Evolutionary conservation across 2,888 invertebrate species (phyloP), one percentile per base, ranked within the genome.

Genomic region (Eubasilissa splendida): DNA sequence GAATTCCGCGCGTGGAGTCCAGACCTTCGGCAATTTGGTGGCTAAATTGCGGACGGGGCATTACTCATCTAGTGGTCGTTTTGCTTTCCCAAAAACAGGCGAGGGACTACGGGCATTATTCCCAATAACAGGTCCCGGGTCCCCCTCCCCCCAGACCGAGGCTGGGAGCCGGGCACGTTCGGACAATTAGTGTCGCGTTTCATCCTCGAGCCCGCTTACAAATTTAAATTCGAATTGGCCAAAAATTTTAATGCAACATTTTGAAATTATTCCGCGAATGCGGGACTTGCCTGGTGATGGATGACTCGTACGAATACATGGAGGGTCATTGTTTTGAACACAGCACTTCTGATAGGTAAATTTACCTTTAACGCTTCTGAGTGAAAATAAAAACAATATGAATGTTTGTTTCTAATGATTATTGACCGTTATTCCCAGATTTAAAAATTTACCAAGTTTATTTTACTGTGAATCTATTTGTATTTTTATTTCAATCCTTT

Each of bases 101-200:
- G 58, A 77, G 14, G 14, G 42, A 42, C 22, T 31, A n/a, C 59
- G 77, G 65, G 58, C 56, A 56, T 77, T 68, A 58, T 58, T 59
- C 50, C 56, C 53, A 77, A 77, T 77, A 77, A 77, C 66, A 68
- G 50, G 66, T 68, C 50, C 42, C 42, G 56, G 42, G 12, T 8
- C 12, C 12, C 33, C 14, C 59, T 59, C n/a, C 14, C 22, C 1
- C 22, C 22, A 22, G 22, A 22, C 22, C 22, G 22, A 22, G 22
- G 22, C 22, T 1, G 22, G 22, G 22, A 50, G 65, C 65, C 22
- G 42, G 14, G 63, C 80, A 80, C 80, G 80, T 80, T 68, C 68
- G 50, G 68, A 66, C 80, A 70, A 80, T 80, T 80, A 80, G 80
- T 58, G 60, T 76, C 76, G 76, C 70, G 60, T 76, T 80, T 70